phyloP scores from a whole-genome alignment of 2,797 vertebrate species.

The Darevskia nairensis region DNA sequence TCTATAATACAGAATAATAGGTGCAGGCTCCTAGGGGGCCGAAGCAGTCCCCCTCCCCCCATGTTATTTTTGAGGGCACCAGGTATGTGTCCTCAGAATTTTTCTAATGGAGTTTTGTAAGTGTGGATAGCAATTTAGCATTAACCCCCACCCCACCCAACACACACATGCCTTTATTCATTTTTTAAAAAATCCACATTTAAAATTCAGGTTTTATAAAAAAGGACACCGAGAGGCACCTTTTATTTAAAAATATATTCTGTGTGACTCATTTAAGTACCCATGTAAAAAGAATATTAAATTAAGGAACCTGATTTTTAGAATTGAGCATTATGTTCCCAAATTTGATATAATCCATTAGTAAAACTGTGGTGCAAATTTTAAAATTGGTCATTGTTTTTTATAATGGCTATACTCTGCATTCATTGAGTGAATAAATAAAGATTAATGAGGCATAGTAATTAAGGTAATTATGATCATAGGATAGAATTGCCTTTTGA shows the following conservation, averaged over 20 bases:
- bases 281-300: constrained; percentile 39
- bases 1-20: no score
- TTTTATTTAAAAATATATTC: no score
- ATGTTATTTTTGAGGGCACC: no score
- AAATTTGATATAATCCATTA: constrained; percentile 59
- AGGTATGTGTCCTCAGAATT: no score
- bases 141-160: not conserved
- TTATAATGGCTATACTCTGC: constrained; percentile 57
- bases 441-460: constrained; percentile 71
- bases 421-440: constrained; percentile 65
- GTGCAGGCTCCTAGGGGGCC: no score
- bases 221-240: no score
- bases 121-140: no score
- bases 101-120: no score
- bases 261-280: not conserved
- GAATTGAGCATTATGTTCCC: constrained; percentile 10
- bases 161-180: not conserved
- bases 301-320: constrained; percentile 10
- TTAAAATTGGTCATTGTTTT: constrained; percentile 61
- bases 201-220: no score
- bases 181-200: not conserved
- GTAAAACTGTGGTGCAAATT: constrained; percentile 53
- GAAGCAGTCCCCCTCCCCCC: no score
- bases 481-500: constrained; percentile 66
- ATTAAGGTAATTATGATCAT: constrained; percentile 67